phyloP scores from a whole-genome alignment of 2,888 invertebrate genomes.

The Chymomyza procnemis region DNA sequence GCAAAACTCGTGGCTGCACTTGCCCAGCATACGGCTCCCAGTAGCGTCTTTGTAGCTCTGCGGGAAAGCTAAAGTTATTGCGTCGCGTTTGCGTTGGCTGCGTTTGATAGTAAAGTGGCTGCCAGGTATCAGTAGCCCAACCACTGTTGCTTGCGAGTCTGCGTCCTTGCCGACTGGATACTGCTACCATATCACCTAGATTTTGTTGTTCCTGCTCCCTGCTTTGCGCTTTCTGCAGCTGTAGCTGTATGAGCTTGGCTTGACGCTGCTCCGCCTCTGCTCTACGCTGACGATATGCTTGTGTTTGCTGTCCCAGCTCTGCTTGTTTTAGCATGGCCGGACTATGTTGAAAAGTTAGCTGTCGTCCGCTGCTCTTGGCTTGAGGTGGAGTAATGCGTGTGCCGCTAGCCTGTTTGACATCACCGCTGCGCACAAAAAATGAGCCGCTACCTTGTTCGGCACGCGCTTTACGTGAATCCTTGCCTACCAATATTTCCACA shows the following conservation, averaged over 20 bases:
- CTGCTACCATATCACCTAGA: slow-evolving; percentile 15
- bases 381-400: slow-evolving; percentile 1
- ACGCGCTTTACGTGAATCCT: slow-evolving; percentile 69
- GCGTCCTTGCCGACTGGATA: slow-evolving; percentile 29
- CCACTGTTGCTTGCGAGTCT: slow-evolving; percentile 28
- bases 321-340: slow-evolving; percentile 67
- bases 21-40: slow-evolving; percentile 63
- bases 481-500: slow-evolving; percentile 82
- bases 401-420: slow-evolving; percentile 42
- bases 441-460: slow-evolving; percentile 55
- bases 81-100: slow-evolving; percentile 32
- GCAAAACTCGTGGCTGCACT: slow-evolving; percentile 42
- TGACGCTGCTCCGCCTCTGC: slow-evolving; percentile 61
- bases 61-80: slow-evolving; percentile 47
- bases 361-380: slow-evolving; percentile 38
- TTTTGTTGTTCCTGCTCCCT: slow-evolving; percentile 43
- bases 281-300: slow-evolving; percentile 58
- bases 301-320: slow-evolving; percentile 55
- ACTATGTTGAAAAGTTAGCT: slow-evolving; percentile 64
- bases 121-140: slow-evolving; percentile 32
- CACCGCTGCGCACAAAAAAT: slow-evolving; percentile 64
- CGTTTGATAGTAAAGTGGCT: slow-evolving; percentile 33
- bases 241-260: slow-evolving; percentile 63
- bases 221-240: slow-evolving; percentile 61
- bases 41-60: slow-evolving; percentile 44